Base-by-base conservation (phyloP, 2,113 vertebrate species). In the Xenopus tropicalis region DNA sequence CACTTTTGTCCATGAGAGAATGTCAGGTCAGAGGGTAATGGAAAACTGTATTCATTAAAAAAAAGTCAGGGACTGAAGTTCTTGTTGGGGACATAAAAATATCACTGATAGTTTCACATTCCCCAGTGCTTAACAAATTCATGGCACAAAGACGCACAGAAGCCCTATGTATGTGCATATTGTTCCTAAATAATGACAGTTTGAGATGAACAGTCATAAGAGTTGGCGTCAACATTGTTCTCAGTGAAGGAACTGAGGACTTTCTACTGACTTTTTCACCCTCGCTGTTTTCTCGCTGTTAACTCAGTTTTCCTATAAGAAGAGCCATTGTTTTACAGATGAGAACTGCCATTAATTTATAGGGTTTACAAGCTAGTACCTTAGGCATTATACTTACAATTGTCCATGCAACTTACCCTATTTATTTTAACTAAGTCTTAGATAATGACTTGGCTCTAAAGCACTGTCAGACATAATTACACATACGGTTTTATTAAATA, bases 191-290 rank as follows among this genome's bases (percentile, higher is more conserved):
- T 24, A 66, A 76, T 76, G 73, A 76, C 73, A 76, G 58, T 69
- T 21, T 14, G 62, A 23, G 66, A 44, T 61, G 73, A 76, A 69
- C 66, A 19, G 73, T 52, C 66, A 37, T 20, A 69, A 4, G 73
- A 76, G 73, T 76, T 76, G 73, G 73, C 73, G 73, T 76, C 73
- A 44, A 48, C 51, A 76, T 76, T 76, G 73, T 76, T 76, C 59
- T 63, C 66, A 61, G 44, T 22, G 43, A 23, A 48, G 64, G 43
- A 43, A 46, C 44, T 51, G 44, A 63, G 66, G 69, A 76, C 73
- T 69, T 76, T 76, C 73, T 42, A 56, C 44, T 76, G 66, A 69
- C 66, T 76, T 69, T 69, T 76, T 69, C 73, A 76, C 73, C 73
- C 73, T 43, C 29, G 58, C 66, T 62, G 61, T 22, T n/a, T n/a